Conservation (phyloP, 2,113 vertebrate genomes). For the Scalopus aquaticus region DNA sequence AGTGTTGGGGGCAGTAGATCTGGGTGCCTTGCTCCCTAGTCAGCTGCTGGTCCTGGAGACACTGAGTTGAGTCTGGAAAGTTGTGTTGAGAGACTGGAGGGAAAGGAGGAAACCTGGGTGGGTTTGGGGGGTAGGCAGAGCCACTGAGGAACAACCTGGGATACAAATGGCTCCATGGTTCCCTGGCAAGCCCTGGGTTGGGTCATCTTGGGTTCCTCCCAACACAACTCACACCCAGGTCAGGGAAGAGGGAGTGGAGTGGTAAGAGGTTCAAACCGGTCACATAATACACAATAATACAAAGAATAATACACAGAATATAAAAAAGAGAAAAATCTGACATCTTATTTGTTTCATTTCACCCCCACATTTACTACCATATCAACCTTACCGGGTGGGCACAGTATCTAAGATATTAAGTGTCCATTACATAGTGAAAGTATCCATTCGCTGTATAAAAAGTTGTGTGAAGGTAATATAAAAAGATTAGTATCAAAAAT, state of each 20-base stretch:
- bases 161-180: not conserved
- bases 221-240: not conserved
- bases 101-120: not conserved
- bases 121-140: not conserved
- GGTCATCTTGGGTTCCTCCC: not conserved
- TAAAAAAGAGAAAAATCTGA: not conserved
- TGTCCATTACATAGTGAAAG: not conserved
- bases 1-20: too few relatives aligned
- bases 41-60: not conserved
- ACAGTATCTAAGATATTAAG: not conserved
- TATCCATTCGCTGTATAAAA: not conserved
- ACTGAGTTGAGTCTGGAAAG: conserved; percentile 40
- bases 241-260: not conserved
- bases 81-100: not conserved
- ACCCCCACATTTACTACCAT: not conserved
- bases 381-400: not conserved
- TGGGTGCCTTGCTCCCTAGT: not conserved
- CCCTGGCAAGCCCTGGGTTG: not conserved
- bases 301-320: too few relatives aligned
- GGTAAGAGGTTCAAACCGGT: not conserved
- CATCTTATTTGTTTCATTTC: not conserved
- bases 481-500: conserved; percentile 5
- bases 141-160: not conserved
- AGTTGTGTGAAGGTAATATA: not conserved
- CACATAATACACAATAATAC: too few relatives aligned